These are phyloP conservation scores for Plagodis pulveraria DNA, from an alignment of 2,888 invertebrate species.

Conservation along the genomic window DNA sequence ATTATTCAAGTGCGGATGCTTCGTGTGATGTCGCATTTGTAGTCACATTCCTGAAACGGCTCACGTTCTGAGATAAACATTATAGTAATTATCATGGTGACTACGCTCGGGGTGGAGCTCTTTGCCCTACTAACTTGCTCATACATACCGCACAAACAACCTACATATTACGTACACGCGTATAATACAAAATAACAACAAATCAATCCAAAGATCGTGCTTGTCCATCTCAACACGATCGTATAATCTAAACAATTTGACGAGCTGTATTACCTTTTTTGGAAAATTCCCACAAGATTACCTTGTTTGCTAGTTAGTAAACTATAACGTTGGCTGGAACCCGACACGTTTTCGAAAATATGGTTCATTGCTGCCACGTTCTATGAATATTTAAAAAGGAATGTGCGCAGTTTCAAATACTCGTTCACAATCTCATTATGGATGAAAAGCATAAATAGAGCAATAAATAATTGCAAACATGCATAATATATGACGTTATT, in stretches of 20 bases:
- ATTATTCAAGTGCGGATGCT: constrained; percentile 42
- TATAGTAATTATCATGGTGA: constrained; percentile 43
- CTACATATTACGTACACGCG: constrained; percentile 21
- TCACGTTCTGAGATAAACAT: constrained; percentile 57
- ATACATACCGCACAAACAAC: constrained; percentile 38
- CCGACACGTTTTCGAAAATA: constrained; percentile 29
- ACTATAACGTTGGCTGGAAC: constrained; percentile 10
- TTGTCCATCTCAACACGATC: constrained; percentile 11
- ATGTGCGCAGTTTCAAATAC: constrained; percentile 44
- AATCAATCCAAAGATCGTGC: constrained; percentile 22
- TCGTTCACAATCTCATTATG: constrained; percentile 24
- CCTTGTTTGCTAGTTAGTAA: constrained; percentile 6
- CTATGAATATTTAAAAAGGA: constrained; percentile 39
- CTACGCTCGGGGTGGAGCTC: constrained; percentile 39
- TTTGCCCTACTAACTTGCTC: constrained; percentile 38
- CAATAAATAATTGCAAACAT: constrained; percentile 45
- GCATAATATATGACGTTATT: constrained; percentile 59
- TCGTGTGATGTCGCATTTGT: constrained; percentile 40
- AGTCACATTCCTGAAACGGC: constrained; percentile 58
- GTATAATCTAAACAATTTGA: constrained; percentile 1
- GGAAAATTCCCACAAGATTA: constrained; percentile 9
- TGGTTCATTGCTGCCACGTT: constrained; percentile 30
- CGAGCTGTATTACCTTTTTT: constrained; percentile 22
- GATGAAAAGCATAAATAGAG: constrained; percentile 40
- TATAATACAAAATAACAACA: constrained; percentile 21